Percentiles rank a stretch among this genome's conserved stretches.
Conservation (phyloP, 2,797 vertebrate species). For the Molothrus aeneus region DNA sequence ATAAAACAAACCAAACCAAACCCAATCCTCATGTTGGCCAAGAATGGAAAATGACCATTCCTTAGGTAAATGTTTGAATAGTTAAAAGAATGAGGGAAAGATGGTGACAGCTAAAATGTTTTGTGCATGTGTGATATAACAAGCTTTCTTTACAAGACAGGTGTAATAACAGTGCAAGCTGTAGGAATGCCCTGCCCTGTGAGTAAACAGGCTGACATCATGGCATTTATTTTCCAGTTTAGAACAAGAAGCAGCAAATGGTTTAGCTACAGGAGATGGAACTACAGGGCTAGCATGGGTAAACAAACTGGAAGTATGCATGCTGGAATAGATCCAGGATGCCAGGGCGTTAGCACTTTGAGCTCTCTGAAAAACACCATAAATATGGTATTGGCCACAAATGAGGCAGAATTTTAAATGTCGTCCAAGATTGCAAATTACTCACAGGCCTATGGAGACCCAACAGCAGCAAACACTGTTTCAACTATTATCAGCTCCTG, state of each 20-base stretch:
- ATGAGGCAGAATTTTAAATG: neutral
- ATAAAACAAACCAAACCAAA: neutral
- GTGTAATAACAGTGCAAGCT: neutral
- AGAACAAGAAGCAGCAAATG: neutral
- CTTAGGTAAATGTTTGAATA: constrained; percentile 39
- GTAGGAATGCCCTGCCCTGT: constrained; percentile 3
- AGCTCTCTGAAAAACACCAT: neutral
- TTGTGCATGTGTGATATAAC: neutral
- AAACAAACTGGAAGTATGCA: neutral
- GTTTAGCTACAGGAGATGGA: neutral
- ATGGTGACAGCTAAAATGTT: neutral
- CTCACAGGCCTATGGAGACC: neutral
- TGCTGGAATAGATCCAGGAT: neutral
- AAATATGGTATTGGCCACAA: neutral
- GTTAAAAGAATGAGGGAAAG: constrained; percentile 23
- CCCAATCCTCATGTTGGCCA: neutral
- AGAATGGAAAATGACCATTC: constrained; percentile 24
- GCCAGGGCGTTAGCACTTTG: neutral
- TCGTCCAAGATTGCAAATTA: neutral
- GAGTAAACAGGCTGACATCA: neutral
- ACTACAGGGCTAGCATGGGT: neutral
- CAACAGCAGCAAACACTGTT: neutral
- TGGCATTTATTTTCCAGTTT: neutral
- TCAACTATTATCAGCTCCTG: neutral
- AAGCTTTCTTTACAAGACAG: constrained; percentile 7